A percentile compares a stretch with the other conserved stretches of the same genome.
Conservation (phyloP, 2,113 vertebrate genomes). For the Sinocyclocheilus grahami region DNA sequence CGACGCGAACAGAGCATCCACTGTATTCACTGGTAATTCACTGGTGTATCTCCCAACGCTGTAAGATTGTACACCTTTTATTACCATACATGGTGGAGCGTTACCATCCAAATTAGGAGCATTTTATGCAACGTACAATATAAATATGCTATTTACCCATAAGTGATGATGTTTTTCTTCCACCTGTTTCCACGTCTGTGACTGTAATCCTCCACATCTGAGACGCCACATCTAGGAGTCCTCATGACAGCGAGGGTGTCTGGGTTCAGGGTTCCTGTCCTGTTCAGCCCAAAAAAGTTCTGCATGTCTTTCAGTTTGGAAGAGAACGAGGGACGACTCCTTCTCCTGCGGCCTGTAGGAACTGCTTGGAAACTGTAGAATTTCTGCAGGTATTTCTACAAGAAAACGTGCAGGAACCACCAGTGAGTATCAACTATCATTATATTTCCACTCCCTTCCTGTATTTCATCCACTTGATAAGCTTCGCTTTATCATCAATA, state of each 20-base stretch:
- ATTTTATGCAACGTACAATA: neutral
- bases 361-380: slow-evolving; percentile 70
- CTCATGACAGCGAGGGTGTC: slow-evolving; percentile 72
- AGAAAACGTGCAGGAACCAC: slow-evolving; percentile 24
- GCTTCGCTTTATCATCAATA: neutral
- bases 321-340: slow-evolving; percentile 65
- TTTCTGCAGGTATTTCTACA: slow-evolving; percentile 73
- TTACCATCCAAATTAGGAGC: neutral
- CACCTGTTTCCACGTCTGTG: slow-evolving; percentile 64
- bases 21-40: slow-evolving; percentile 68
- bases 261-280: slow-evolving; percentile 69
- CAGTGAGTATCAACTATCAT: neutral
- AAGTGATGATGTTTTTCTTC: slow-evolving; percentile 75
- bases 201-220: slow-evolving; percentile 74
- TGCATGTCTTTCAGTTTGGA: slow-evolving; percentile 79
- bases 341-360: slow-evolving; percentile 60
- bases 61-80: slow-evolving; percentile 23
- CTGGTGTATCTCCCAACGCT: slow-evolving; percentile 76
- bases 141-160: slow-evolving; percentile 63
- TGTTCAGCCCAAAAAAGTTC: slow-evolving; percentile 74
- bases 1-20: slow-evolving; percentile 72
- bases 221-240: slow-evolving; percentile 74
- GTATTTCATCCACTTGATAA: slow-evolving; percentile 1
- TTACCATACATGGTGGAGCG: neutral
- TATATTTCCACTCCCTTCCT: neutral